These are phyloP conservation scores for Hassar affinis DNA, from an alignment of 2,113 vertebrate genomes.

Conservation along the genomic window DNA sequence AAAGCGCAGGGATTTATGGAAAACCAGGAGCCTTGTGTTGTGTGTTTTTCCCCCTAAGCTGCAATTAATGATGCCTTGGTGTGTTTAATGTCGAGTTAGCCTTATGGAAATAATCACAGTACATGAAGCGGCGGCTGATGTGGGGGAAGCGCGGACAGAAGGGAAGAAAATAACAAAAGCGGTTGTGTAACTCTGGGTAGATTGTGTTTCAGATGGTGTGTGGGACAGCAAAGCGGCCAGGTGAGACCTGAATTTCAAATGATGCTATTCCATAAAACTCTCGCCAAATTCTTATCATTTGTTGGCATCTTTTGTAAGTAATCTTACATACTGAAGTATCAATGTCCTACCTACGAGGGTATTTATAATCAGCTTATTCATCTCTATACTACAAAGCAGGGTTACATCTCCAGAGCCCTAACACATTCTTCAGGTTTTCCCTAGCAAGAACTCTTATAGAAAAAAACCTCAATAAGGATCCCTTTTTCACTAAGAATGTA, in stretches of 20 bases:
- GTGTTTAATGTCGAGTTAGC: conserved; percentile 48
- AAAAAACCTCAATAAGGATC: neutral
- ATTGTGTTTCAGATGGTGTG: neutral
- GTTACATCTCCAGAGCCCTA: neutral
- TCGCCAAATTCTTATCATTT: neutral
- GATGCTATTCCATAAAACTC: neutral
- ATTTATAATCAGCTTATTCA: neutral
- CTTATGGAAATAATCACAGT: conserved; percentile 54
- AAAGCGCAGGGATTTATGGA: conserved; percentile 46
- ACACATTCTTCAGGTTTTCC: neutral
- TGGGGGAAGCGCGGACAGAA: conserved; percentile 3
- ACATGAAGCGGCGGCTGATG: conserved; percentile 37
- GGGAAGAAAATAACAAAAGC: conserved; percentile 7
- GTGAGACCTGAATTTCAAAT: neutral
- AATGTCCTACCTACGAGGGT: neutral
- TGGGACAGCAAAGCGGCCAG: neutral
- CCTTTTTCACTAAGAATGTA: too few species aligned
- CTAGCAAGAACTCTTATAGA: neutral
- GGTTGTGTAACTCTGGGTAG: neutral
- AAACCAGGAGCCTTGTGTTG: conserved; percentile 47
- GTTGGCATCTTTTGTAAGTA: neutral
- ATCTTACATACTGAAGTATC: too few species aligned
- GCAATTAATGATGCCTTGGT: conserved; percentile 52
- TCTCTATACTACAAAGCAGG: neutral
- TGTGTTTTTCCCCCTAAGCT: conserved; percentile 42